Percentiles rank a stretch among this genome's conserved stretches.
phyloP scores from a whole-genome alignment of 2,113 vertebrate species.

The Crotalus viridis region DNA sequence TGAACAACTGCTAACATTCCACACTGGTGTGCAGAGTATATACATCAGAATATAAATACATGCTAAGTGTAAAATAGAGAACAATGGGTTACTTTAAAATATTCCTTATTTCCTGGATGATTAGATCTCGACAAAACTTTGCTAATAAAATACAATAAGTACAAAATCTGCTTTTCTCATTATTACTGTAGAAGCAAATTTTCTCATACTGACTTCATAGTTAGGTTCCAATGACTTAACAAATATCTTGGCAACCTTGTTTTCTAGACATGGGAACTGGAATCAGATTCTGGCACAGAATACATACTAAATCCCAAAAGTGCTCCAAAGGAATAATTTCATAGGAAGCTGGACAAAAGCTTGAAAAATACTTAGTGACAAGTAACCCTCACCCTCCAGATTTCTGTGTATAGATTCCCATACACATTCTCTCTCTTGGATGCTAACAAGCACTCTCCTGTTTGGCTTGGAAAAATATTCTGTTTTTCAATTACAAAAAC shows the following conservation, averaged over 20 bases:
- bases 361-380: not conserved
- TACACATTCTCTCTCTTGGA: not conserved
- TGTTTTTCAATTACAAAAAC: not conserved
- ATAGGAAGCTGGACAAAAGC: slow-evolving; percentile 7
- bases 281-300: slow-evolving; percentile 20
- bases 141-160: slow-evolving; percentile 49
- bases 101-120: slow-evolving; percentile 31
- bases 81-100: slow-evolving; percentile 31
- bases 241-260: slow-evolving; percentile 36
- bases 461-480: not conserved
- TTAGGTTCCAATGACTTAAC: slow-evolving; percentile 31
- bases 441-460: not conserved
- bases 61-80: slow-evolving; percentile 30
- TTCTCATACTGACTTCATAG: slow-evolving; percentile 31
- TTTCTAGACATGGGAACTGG: slow-evolving; percentile 31
- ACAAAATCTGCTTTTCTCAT: slow-evolving; percentile 62
- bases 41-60: not conserved
- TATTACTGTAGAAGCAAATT: slow-evolving; percentile 54
- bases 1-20: not conserved
- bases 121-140: slow-evolving; percentile 26
- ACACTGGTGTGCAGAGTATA: not conserved
- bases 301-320: not conserved
- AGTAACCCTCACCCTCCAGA: not conserved
- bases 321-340: not conserved
- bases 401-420: not conserved